These are phyloP conservation scores for Heliconius erato DNA, from an alignment of 2,888 invertebrate genomes.

Conservation along the genomic window DNA sequence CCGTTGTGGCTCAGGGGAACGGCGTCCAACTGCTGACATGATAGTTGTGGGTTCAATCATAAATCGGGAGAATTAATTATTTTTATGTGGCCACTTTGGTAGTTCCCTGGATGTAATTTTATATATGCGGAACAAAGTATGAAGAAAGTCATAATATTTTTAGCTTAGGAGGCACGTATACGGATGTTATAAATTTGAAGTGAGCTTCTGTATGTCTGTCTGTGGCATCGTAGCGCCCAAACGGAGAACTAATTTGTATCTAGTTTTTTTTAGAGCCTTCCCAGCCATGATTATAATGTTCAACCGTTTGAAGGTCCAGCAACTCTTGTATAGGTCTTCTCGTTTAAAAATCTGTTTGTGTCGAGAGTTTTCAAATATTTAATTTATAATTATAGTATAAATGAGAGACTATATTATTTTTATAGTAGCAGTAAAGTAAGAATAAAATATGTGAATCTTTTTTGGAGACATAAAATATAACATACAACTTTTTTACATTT, in stretches of 20 bases:
- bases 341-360: neutral
- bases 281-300: no score
- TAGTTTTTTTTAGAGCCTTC: neutral
- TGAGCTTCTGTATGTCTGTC: no score
- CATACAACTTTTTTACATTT: neutral
- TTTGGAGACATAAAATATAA: neutral
- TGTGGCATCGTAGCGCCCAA: neutral
- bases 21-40: neutral
- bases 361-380: neutral
- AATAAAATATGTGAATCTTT: neutral
- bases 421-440: neutral
- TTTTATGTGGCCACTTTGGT: neutral
- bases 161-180: no score
- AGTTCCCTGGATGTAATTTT: neutral
- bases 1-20: neutral
- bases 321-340: no score
- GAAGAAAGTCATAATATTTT: no score
- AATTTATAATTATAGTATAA: neutral
- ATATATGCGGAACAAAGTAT: no score
- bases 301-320: no score
- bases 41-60: neutral
- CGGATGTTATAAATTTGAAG: no score
- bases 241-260: neutral
- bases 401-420: neutral
- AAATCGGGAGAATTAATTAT: neutral